Conservation (phyloP, 2,888 invertebrate species). For the Drosophila quinaria region DNA sequence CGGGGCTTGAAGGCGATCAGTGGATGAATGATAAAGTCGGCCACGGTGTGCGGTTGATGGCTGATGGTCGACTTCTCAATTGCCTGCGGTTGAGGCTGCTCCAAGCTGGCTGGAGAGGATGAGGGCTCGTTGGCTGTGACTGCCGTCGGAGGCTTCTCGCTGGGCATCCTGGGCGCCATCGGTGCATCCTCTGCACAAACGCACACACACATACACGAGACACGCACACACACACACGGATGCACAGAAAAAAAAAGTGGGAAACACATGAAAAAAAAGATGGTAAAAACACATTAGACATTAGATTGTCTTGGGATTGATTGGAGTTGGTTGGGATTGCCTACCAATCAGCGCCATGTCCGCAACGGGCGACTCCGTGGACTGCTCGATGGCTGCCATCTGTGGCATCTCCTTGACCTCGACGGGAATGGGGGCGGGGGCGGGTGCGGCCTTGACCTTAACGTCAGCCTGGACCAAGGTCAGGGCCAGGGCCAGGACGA, state of each 20-base stretch:
- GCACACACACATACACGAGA: conserved; percentile 16
- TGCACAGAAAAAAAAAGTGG: conserved; percentile 70
- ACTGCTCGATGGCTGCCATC: conserved; percentile 55
- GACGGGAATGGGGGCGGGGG: not conserved
- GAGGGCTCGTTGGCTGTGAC: not conserved
- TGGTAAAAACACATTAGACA: conserved; percentile 42
- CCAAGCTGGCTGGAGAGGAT: not conserved
- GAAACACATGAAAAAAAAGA: conserved; percentile 46
- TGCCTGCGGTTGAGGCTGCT: not conserved
- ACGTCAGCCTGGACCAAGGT: conserved; percentile 40
- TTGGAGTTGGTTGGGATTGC: conserved; percentile 40
- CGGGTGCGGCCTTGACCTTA: conserved; percentile 23
- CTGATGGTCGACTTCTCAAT: conserved; percentile 27
- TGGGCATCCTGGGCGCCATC: conserved; percentile 56
- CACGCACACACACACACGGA: conserved; percentile 18
- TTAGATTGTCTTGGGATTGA: conserved; percentile 21
- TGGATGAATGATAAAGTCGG: conserved; percentile 82
- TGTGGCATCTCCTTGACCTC: conserved; percentile 38
- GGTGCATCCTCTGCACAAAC: conserved; percentile 51
- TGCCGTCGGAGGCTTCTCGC: conserved; percentile 58
- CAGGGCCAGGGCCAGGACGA: conserved; percentile 42
- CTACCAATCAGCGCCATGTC: conserved; percentile 80
- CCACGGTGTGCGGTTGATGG: conserved; percentile 76
- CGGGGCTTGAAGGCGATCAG: conserved; percentile 82
- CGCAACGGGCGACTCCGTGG: conserved; percentile 80